Percentiles rank a stretch among this genome's conserved stretches.
These are phyloP conservation scores for Tipula lateralis DNA, from an alignment of 2,888 invertebrate species.

Conservation along the genomic window DNA sequence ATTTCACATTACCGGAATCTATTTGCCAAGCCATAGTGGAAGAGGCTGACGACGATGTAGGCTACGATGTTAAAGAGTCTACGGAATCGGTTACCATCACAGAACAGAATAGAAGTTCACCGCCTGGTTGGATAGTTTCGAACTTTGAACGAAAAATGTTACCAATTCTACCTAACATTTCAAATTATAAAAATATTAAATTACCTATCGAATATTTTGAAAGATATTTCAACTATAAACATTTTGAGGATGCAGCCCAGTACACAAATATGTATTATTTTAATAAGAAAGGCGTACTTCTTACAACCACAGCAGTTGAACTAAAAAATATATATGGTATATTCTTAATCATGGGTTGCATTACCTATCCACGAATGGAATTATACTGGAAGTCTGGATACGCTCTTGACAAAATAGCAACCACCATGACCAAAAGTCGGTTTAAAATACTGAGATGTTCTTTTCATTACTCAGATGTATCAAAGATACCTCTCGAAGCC, in stretches of 20 bases:
- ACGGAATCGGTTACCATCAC: neutral
- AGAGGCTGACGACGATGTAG: neutral
- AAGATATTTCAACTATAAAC: too few relatives aligned
- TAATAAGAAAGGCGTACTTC: too few relatives aligned
- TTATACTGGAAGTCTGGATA: neutral
- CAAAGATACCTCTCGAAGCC: too few relatives aligned
- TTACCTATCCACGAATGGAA: neutral
- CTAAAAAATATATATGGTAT: slow-evolving; percentile 13
- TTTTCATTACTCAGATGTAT: neutral
- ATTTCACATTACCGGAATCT: neutral
- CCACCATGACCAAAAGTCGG: neutral
- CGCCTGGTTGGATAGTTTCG: neutral
- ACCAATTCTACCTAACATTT: too few relatives aligned
- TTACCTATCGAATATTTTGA: too few relatives aligned
- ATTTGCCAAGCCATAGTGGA: neutral
- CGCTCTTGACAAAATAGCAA: neutral
- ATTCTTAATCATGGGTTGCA: too few relatives aligned
- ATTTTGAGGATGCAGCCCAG: neutral
- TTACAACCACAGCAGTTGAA: neutral
- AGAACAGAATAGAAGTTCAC: neutral
- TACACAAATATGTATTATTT: too few relatives aligned
- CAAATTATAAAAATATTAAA: too few relatives aligned
- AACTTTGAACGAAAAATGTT: neutral
- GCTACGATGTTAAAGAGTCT: neutral
- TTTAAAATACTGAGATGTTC: neutral